Evolutionary conservation across 2,113 vertebrate genomes (phyloP).

Genomic region (Aviceda subcristata): DNA sequence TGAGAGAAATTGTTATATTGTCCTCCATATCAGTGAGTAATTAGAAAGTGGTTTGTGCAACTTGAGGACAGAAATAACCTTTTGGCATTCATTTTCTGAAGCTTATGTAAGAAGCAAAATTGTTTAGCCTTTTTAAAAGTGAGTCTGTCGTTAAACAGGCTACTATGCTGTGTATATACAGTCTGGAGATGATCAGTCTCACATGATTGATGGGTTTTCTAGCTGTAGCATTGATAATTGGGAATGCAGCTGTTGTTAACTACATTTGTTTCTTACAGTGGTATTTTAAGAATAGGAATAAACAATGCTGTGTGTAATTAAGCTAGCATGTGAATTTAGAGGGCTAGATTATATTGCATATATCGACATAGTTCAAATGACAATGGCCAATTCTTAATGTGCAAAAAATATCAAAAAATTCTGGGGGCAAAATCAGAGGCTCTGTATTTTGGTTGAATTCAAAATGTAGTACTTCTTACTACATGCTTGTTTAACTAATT

Average conservation of each 20-base stretch:
- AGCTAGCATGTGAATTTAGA: not conserved
- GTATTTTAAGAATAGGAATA: not conserved
- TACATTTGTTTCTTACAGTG: not conserved
- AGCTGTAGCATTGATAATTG: not conserved
- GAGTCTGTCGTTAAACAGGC: not conserved
- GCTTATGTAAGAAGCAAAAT: not conserved
- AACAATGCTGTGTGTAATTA: not conserved
- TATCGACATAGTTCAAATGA: not conserved
- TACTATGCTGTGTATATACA: rapidly evolving
- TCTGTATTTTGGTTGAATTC: not conserved
- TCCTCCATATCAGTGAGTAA: not conserved
- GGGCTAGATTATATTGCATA: not conserved
- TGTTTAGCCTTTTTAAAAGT: not conserved
- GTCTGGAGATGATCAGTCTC: not conserved
- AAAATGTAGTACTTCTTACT: not conserved
- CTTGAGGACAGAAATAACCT: not conserved
- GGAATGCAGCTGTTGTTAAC: not conserved
- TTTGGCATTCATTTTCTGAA: not conserved
- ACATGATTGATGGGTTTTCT: not conserved
- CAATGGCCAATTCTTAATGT: not conserved
- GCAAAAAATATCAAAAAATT: not conserved
- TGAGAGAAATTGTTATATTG: not conserved
- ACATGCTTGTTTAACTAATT: not conserved
- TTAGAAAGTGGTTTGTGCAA: not conserved
- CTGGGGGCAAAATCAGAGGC: not conserved